These are phyloP conservation scores for Subanguina moxae DNA, from an alignment of 1,140 invertebrate species.

Conservation along the genomic window DNA sequence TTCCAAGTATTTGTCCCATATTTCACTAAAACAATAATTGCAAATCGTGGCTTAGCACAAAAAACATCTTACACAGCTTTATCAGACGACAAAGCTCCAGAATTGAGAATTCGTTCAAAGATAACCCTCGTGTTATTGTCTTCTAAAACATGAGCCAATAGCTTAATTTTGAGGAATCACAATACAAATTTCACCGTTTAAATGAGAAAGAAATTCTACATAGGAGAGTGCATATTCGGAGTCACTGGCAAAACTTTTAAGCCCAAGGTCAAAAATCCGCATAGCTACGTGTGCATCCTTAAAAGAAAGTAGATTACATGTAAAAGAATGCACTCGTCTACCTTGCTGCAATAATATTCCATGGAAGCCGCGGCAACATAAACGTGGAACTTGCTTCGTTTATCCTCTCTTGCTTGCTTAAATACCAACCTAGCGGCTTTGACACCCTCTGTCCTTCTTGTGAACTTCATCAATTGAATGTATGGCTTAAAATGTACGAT, in stretches of 20 bases:
- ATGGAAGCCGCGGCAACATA: slow-evolving; percentile 93
- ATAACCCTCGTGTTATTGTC: slow-evolving; percentile 97
- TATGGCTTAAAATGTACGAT: slow-evolving; percentile 68
- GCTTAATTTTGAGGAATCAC: neutral
- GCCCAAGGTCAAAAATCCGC: slow-evolving; percentile 91
- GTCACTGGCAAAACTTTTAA: slow-evolving; percentile 90
- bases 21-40: slow-evolving; percentile 70
- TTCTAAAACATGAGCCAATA: slow-evolving; percentile 67
- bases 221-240: slow-evolving; percentile 91
- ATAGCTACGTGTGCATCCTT: slow-evolving; percentile 93
- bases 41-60: slow-evolving; percentile 12
- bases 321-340: slow-evolving; percentile 32
- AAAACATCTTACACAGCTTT: slow-evolving; percentile 75
- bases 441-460: slow-evolving; percentile 89
- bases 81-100: slow-evolving; percentile 81
- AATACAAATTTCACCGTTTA: slow-evolving; percentile 73
- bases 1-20: slow-evolving; percentile 95
- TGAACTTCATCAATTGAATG: slow-evolving; percentile 99
- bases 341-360: slow-evolving; percentile 98
- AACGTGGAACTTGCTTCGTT: slow-evolving; percentile 79
- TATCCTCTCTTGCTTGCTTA: slow-evolving; percentile 87
- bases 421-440: slow-evolving; percentile 90
- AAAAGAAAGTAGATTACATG: slow-evolving; percentile 31
- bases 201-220: slow-evolving; percentile 91
- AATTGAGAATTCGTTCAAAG: slow-evolving; percentile 90